These are phyloP conservation scores for Anser brachyrhynchus DNA, from an alignment of 2,113 vertebrate genomes.

Conservation along the genomic window DNA sequence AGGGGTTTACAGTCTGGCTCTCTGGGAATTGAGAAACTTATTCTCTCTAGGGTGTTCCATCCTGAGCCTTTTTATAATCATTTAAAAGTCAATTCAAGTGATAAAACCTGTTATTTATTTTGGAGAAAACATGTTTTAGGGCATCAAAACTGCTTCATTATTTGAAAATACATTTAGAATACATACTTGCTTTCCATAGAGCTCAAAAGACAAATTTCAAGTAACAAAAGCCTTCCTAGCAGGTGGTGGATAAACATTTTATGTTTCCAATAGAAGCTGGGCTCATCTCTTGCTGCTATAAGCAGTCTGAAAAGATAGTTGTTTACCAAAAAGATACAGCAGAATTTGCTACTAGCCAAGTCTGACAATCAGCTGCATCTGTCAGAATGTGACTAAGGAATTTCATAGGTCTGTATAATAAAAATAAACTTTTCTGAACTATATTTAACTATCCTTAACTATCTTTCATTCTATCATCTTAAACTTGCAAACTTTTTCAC, in stretches of 20 bases:
- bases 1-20: background rate
- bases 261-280: background rate
- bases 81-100: constrained; percentile 58
- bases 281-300: constrained; percentile 47
- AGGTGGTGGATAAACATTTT: constrained; percentile 66
- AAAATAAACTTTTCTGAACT: constrained; percentile 15
- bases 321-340: constrained; percentile 40
- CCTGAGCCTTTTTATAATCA: constrained; percentile 24
- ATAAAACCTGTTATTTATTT: constrained; percentile 66
- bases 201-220: constrained; percentile 51
- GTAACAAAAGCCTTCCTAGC: constrained; percentile 64
- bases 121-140: constrained; percentile 57
- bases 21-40: constrained; percentile 14
- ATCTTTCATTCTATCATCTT: background rate
- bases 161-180: constrained; percentile 60
- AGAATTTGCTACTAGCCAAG: constrained; percentile 33
- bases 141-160: constrained; percentile 48
- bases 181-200: constrained; percentile 7
- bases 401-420: constrained; percentile 7
- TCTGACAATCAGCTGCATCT: constrained; percentile 25
- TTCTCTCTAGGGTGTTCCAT: constrained; percentile 30
- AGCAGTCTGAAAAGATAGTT: constrained; percentile 39
- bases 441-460: background rate
- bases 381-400: background rate
- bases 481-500: background rate